Evolutionary conservation across 30 jellyfish, hydroid and myxozoan genomes (phyloP).

Genomic region (Pelagia noctiluca): DNA sequence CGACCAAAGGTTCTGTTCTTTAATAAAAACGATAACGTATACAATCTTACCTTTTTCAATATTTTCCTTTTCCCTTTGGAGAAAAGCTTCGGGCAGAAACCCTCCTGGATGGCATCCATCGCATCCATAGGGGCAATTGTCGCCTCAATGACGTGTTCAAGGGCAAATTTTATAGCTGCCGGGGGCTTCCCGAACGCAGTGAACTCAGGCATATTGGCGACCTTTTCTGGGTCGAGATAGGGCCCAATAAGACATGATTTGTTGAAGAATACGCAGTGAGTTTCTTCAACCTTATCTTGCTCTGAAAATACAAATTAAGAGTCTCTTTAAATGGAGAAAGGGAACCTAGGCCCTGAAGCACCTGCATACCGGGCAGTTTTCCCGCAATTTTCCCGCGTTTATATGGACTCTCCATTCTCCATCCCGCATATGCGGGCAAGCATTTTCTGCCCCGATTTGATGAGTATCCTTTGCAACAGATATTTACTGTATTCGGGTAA

Average conservation of each 20-base stretch:
- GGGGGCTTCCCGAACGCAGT: conserved; percentile 82
- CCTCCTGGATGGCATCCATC: conserved; percentile 87
- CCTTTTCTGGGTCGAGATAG: conserved; percentile 76
- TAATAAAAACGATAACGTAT: no score
- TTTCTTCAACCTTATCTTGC: conserved; percentile 36
- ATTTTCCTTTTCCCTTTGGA: conserved; percentile 84
- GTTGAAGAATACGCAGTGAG: conserved; percentile 72
- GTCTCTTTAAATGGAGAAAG: neutral
- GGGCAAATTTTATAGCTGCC: conserved; percentile 70
- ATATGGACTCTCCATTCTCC: no score
- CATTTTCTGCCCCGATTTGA: no score
- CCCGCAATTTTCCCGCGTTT: no score
- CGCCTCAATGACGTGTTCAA: conserved; percentile 69
- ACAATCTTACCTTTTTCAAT: conserved; percentile 75
- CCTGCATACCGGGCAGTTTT: no score
- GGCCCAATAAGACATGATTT: conserved; percentile 82
- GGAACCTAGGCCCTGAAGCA: neutral
- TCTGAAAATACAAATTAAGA: no score
- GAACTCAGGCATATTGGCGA: conserved; percentile 57
- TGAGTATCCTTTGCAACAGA: no score
- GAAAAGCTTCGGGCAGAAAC: conserved; percentile 76
- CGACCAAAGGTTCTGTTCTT: no score
- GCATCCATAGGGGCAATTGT: conserved; percentile 68
- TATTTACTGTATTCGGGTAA: no score
- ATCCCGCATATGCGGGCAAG: no score